These are phyloP conservation scores for Grammomys dolichurus DNA, from an alignment of 2,113 vertebrate species.

Conservation along the genomic window DNA sequence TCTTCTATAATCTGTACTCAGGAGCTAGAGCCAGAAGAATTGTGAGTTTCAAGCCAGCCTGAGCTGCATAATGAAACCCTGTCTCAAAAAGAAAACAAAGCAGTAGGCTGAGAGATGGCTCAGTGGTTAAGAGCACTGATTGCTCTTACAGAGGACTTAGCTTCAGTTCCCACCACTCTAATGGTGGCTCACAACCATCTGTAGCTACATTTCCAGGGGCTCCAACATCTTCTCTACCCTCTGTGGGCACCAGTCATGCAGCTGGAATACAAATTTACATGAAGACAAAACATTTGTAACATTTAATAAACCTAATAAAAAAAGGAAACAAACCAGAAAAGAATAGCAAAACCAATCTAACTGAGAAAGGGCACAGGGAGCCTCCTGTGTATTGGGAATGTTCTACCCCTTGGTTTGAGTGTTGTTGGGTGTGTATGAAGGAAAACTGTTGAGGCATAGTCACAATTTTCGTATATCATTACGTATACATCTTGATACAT, in stretches of 20 bases:
- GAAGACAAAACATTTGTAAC: not conserved
- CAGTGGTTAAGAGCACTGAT: not conserved
- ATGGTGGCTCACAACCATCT: not conserved
- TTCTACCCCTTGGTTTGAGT: not conserved
- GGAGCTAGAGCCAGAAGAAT: not conserved
- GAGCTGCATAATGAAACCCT: not conserved
- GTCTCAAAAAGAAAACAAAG: not conserved
- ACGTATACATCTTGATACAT: not conserved
- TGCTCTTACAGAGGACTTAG: not conserved
- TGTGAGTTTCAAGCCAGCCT: not conserved
- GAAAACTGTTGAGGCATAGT: not conserved
- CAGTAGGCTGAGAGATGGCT: not conserved
- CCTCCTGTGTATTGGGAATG: not conserved
- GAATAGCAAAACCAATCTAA: not conserved
- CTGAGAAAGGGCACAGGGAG: not conserved
- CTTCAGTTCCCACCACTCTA: not conserved
- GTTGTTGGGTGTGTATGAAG: not conserved
- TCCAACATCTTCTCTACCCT: not conserved
- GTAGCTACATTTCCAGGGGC: not conserved
- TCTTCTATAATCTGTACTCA: not conserved
- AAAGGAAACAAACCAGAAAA: not conserved
- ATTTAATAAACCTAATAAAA: not conserved
- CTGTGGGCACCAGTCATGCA: not conserved
- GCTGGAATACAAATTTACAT: not conserved
- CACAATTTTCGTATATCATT: not conserved